Base-by-base conservation (phyloP, 2,797 vertebrate species). In the Mustela erminea region DNA sequence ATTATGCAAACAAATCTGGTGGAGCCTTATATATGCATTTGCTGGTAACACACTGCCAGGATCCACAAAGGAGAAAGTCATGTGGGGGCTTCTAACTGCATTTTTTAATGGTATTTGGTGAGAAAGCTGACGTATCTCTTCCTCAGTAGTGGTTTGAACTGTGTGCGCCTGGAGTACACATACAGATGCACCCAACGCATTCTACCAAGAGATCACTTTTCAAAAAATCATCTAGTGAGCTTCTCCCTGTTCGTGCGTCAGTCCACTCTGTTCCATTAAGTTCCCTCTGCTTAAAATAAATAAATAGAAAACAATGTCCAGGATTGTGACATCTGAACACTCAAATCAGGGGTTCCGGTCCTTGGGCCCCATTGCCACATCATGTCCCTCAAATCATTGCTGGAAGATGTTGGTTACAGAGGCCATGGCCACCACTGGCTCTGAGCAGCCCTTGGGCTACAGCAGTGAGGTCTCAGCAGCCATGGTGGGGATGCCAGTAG, bases 261-360 rank as follows among this genome's bases (percentile, higher is more conserved):
- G 2, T 94, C 93, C 15, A 41, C 41, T 91, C 60, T 4, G 9
- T 74, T 66, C 66, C 27, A 38, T n/a, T 52, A 43, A 80, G 7
- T 9, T 95, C 62, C 7, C 54, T 91, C 89, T 87, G 15, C 27
- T 54, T 66, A 92, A 81, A 72, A 82, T 32, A 90, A 91, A 32
- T 21, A 89, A 38, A 62, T 20, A 84, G 41, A 66, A 49, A 83
- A 93, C 62, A 80, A 5, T 29, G 2, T 68, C 20, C 29, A 80
- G 20, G 29, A 66, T 72, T 49, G 64, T 25, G 74, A 4, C 38
- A 62, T 60, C 41, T n/a, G 25, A 52, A 91, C 86, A 54, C 5
- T 72, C 52, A 64, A 43, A 64, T 88, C 4, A 85, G n/a, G 43
- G 35, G 62, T 64, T 87, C 38, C 35, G 20, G 29, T 74, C 14